Conservation (phyloP, 2,888 invertebrate species). For the Drosophila incognita region DNA sequence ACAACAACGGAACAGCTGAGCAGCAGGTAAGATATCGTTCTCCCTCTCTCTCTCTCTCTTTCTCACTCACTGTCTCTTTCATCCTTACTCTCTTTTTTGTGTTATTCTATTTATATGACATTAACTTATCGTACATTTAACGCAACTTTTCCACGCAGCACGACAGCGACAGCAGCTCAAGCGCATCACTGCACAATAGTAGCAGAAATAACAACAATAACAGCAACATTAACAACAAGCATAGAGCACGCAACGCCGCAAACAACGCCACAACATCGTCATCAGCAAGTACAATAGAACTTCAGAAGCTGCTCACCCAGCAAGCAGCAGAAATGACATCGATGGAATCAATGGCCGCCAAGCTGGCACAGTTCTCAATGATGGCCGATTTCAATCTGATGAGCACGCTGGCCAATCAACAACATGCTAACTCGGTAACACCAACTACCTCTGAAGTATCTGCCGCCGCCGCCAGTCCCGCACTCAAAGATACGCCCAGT, state of each 20-base stretch:
- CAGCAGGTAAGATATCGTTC: slow-evolving; percentile 85
- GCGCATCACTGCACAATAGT: slow-evolving; percentile 79
- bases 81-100: not conserved
- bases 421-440: slow-evolving; percentile 82
- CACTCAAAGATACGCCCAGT: slow-evolving; percentile 86
- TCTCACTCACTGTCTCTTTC: not conserved
- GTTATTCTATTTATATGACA: slow-evolving; percentile 32
- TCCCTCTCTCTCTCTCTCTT: not conserved
- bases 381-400: slow-evolving; percentile 67
- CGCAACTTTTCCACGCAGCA: slow-evolving; percentile 62
- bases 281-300: slow-evolving; percentile 53
- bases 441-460: slow-evolving; percentile 85
- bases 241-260: slow-evolving; percentile 41
- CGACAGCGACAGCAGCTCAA: slow-evolving; percentile 89
- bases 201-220: slow-evolving; percentile 33
- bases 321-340: slow-evolving; percentile 86
- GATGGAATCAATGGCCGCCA: slow-evolving; percentile 89
- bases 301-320: slow-evolving; percentile 80
- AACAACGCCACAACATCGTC: slow-evolving; percentile 34
- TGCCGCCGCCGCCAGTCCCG: slow-evolving; percentile 83
- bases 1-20: slow-evolving; percentile 39
- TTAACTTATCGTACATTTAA: slow-evolving; percentile 39
- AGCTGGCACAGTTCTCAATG: slow-evolving; percentile 83
- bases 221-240: slow-evolving; percentile 31
- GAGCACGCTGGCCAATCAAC: slow-evolving; percentile 72